These are phyloP conservation scores for Barnardius zonarius DNA, from an alignment of 2,113 vertebrate species.

Conservation along the genomic window DNA sequence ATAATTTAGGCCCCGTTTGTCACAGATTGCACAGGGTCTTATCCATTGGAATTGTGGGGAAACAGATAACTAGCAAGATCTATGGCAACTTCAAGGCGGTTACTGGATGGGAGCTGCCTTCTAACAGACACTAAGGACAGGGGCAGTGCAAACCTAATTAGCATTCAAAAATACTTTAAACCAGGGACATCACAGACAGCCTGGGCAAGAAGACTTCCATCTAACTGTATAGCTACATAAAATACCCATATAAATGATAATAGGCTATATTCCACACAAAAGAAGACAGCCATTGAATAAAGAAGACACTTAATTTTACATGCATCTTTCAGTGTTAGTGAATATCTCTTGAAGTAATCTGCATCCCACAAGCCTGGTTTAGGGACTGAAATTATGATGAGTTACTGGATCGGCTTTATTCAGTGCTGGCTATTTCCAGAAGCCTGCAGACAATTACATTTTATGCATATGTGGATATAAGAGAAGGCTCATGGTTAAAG, in stretches of 20 bases:
- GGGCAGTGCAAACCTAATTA: slow-evolving; percentile 31
- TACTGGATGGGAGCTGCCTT: slow-evolving; percentile 9
- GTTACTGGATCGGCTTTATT: background rate
- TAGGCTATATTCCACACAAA: background rate
- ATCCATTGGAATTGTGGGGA: slow-evolving; percentile 11
- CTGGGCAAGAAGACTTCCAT: background rate
- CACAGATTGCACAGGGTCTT: background rate
- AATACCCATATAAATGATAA: slow-evolving; percentile 13
- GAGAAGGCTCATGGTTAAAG: background rate
- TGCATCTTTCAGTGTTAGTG: background rate
- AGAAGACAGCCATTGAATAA: background rate
- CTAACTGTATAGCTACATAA: background rate
- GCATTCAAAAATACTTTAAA: slow-evolving; percentile 16
- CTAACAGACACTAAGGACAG: background rate
- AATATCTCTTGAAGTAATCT: background rate
- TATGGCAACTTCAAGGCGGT: slow-evolving; percentile 36
- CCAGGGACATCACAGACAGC: background rate
- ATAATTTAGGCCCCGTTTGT: slow-evolving; percentile 29
- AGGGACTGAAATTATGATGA: background rate
- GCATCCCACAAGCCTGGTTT: background rate
- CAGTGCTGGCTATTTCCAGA: background rate
- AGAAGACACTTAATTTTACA: background rate
- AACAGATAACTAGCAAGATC: slow-evolving; percentile 49
- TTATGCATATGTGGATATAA: background rate
- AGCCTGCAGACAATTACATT: background rate